A percentile compares a stretch with the other conserved stretches of the same genome.
phyloP scores from a whole-genome alignment of 1,140 invertebrate genomes.

The Parapsyche elsis region DNA sequence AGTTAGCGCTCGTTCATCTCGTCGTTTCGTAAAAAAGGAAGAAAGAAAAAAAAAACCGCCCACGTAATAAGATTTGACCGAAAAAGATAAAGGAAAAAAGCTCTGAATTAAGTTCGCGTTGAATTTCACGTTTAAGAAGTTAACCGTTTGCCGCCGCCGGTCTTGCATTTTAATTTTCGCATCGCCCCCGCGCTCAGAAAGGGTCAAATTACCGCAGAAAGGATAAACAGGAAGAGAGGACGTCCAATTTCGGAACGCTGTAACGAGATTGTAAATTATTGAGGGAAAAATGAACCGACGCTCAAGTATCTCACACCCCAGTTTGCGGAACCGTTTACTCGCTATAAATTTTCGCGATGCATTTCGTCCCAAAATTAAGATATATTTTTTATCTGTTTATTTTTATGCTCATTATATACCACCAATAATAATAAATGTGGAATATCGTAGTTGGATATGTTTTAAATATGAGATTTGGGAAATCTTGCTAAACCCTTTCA shows the following conservation, averaged over 20 bases:
- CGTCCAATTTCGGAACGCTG: slow-evolving; percentile 22
- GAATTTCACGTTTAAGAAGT: slow-evolving; percentile 28
- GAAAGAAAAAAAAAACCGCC: background rate
- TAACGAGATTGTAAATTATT: slow-evolving; percentile 37
- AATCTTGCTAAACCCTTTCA: too few species aligned
- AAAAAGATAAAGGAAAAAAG: slow-evolving; percentile 12
- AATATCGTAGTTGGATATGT: too few species aligned
- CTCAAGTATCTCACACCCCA: background rate
- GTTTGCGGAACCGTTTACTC: too few species aligned
- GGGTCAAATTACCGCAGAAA: slow-evolving; percentile 30
- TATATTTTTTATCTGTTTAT: too few species aligned
- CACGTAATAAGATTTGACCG: background rate
- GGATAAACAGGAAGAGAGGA: slow-evolving; percentile 32
- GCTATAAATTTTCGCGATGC: too few species aligned
- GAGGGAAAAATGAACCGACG: slow-evolving; percentile 23
- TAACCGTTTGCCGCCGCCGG: background rate
- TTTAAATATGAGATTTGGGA: too few species aligned
- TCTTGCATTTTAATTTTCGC: slow-evolving; percentile 39
- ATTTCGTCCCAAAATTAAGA: too few species aligned
- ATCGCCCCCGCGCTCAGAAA: background rate
- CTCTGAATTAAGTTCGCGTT: slow-evolving; percentile 10
- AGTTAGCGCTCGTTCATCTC: too few species aligned
- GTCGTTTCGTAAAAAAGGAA: background rate
- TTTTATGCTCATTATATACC: too few species aligned
- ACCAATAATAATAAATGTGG: too few species aligned